phyloP scores from a whole-genome alignment of 2,797 vertebrate genomes.

The Bradypodion ventrale region DNA sequence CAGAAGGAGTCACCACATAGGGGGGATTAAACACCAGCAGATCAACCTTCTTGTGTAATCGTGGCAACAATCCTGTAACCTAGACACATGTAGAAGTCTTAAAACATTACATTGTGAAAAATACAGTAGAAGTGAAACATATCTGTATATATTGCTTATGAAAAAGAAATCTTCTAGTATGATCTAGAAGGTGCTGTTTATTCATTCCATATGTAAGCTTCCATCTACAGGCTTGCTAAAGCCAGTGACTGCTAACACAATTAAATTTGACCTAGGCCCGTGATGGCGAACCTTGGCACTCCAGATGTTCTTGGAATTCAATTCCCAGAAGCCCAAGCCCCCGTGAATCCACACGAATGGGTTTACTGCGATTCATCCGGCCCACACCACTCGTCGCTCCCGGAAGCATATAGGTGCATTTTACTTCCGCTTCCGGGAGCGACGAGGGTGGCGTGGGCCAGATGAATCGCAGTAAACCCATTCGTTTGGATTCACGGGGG shows the following conservation, averaged over 20 bases:
- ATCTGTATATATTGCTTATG: background rate
- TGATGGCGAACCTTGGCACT: no score
- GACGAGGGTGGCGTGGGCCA: no score
- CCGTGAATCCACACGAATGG: no score
- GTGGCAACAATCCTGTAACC: slow-evolving; percentile 84
- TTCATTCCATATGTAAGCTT: background rate
- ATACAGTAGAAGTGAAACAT: background rate
- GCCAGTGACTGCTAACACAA: background rate
- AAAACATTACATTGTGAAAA: background rate
- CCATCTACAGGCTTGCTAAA: background rate
- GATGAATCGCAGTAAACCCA: no score
- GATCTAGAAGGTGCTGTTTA: background rate
- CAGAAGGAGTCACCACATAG: slow-evolving; percentile 91
- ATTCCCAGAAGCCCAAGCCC: no score
- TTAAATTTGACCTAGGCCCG: background rate
- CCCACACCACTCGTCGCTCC: no score
- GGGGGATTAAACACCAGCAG: slow-evolving; percentile 95
- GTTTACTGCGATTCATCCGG: no score
- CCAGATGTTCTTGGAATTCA: no score
- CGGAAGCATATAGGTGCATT: no score
- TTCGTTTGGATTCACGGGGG: no score
- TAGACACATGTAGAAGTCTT: slow-evolving; percentile 61
- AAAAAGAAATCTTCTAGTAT: background rate
- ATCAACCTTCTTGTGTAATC: slow-evolving; percentile 86
- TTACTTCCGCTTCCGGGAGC: no score